These are phyloP conservation scores for Platycercus adscitus DNA, from an alignment of 2,113 vertebrate species.

Conservation along the genomic window DNA sequence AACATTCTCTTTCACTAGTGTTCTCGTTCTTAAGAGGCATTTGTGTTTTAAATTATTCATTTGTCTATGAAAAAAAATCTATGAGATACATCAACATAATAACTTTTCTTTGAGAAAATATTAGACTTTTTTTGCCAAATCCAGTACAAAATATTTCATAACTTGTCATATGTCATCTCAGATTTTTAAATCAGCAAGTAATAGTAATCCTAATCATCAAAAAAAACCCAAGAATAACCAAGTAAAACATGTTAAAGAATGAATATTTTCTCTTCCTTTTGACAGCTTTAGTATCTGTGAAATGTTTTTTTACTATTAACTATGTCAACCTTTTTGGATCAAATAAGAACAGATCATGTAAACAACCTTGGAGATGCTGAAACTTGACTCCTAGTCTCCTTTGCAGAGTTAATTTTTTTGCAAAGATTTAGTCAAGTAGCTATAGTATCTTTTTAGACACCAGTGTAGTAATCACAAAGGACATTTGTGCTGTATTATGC, in stretches of 20 bases:
- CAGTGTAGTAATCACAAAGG: not conserved
- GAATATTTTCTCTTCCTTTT: not conserved
- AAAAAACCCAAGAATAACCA: not conserved
- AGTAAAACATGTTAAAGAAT: not conserved
- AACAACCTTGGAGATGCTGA: not conserved
- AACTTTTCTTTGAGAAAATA: not conserved
- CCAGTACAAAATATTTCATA: not conserved
- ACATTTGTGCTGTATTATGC: not conserved
- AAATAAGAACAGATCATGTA: not conserved
- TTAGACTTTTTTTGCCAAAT: not conserved
- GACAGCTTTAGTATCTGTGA: not conserved
- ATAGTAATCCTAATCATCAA: not conserved
- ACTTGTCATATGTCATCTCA: not conserved
- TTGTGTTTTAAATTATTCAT: not conserved
- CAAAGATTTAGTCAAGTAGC: not conserved
- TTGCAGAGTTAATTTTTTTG: not conserved
- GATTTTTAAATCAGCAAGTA: not conserved
- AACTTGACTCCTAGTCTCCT: not conserved
- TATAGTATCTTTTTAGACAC: not conserved
- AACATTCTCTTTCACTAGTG: not conserved
- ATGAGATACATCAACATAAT: not conserved
- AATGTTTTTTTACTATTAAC: not conserved
- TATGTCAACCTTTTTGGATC: not conserved
- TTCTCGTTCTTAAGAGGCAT: not conserved
- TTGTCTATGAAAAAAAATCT: not conserved